These are phyloP conservation scores for Moxostoma hubbsi DNA, from an alignment of 2,797 vertebrate species.

Conservation along the genomic window DNA sequence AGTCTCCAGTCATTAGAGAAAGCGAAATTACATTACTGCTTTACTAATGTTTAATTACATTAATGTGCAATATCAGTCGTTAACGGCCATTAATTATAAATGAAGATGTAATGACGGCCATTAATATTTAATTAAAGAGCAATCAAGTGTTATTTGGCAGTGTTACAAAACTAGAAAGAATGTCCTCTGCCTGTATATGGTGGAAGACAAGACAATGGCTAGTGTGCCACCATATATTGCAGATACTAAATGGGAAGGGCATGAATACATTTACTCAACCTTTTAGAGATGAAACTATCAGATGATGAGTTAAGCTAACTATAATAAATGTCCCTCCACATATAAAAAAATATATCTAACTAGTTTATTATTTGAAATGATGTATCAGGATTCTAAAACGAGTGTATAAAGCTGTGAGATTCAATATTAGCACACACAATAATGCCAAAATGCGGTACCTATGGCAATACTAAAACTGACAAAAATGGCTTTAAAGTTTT, in stretches of 20 bases:
- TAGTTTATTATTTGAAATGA: no score
- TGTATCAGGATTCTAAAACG: no score
- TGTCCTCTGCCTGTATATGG: conserved; percentile 69
- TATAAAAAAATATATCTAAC: no score
- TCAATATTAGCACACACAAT: no score
- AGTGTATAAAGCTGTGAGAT: no score
- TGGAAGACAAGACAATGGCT: conserved; percentile 66
- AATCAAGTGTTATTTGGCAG: conserved; percentile 87
- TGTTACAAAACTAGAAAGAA: conserved; percentile 80
- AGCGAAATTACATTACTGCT: conserved; percentile 66
- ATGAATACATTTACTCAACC: conserved; percentile 43
- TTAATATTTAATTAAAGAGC: conserved; percentile 87
- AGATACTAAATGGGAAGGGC: conserved; percentile 34
- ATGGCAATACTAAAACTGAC: no score
- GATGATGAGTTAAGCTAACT: not conserved
- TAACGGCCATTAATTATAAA: conserved; percentile 83
- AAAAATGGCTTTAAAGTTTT: no score
- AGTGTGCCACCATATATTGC: conserved; percentile 27
- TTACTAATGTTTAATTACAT: conserved; percentile 83
- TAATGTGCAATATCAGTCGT: conserved; percentile 82
- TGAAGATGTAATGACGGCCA: conserved; percentile 83
- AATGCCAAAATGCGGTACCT: no score
- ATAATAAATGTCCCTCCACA: no score
- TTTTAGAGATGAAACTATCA: conserved; percentile 11
- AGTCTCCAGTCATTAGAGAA: conserved; percentile 64